Percentiles rank a stretch among this genome's conserved stretches.
Conservation (phyloP, 2,113 vertebrate species). For the Paedocypris sp. region DNA sequence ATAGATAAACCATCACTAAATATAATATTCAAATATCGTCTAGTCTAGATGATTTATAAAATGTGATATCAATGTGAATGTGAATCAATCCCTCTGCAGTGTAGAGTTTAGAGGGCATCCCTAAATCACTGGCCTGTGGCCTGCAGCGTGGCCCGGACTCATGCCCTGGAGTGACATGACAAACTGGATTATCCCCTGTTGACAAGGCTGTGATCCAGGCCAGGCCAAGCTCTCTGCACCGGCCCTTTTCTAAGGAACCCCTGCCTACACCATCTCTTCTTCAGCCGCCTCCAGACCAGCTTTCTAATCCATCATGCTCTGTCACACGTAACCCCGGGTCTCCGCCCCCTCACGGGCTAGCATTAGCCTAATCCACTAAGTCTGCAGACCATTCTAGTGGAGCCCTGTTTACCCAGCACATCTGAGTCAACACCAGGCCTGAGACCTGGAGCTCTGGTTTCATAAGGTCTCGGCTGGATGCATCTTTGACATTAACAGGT, state of each 20-base stretch:
- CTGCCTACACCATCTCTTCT: conserved; percentile 17
- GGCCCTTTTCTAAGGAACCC: conserved; percentile 27
- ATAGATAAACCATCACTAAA: too few species aligned
- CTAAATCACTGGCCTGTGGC: conserved; percentile 9
- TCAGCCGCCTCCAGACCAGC: conserved; percentile 47
- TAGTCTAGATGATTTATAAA: too few species aligned
- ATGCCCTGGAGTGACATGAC: conserved; percentile 56
- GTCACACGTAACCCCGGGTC: conserved; percentile 58
- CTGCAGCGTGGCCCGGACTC: conserved; percentile 40
- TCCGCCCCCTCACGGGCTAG: conserved; percentile 45
- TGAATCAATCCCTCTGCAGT: too few species aligned
- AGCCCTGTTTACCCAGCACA: conserved; percentile 65
- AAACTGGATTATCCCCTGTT: conserved; percentile 70
- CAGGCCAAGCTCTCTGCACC: conserved; percentile 49
- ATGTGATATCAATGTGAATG: too few species aligned
- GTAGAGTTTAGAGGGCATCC: neutral
- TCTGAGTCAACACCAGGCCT: conserved; percentile 65
- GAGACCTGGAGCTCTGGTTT: conserved; percentile 17
- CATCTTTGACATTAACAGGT: conserved; percentile 28
- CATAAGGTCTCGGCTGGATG: conserved; percentile 18
- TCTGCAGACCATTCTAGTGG: conserved; percentile 58
- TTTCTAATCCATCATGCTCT: conserved; percentile 66
- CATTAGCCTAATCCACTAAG: conserved; percentile 76
- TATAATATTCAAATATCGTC: too few species aligned
- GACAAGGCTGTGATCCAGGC: conserved; percentile 63